Base-by-base conservation (phyloP, 1,140 invertebrate species). In the Prorops nasuta region DNA sequence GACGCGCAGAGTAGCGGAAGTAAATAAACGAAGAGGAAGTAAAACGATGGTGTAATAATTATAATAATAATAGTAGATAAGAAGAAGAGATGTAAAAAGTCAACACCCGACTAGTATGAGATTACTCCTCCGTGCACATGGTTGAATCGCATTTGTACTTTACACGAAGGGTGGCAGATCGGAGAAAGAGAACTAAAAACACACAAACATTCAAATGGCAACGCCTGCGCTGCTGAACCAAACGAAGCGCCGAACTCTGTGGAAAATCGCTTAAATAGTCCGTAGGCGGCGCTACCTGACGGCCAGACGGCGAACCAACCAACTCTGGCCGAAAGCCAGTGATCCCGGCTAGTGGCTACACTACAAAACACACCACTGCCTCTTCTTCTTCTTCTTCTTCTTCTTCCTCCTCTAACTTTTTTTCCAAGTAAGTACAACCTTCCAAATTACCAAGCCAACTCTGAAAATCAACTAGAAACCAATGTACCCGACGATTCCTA, bases 261-360 rank as follows among this genome's bases (percentile, higher is more conserved):
- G 55, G 65, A 65, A 70, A 70, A 66, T 72, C 63, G 58, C 65
- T 79, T 78, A 78, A 78, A 78, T 79, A 78, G 74, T 68, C 64
- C 69, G 63, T 65, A 54, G 52, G 58, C 64, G 64, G 69, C 65
- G 72, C 72, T 63, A 71, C 60, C 68, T 71, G 62, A 67, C 64
- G 73, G 71, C 54, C 45, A 64, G 63, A 66, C 55, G 46, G 42
- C 45, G 64, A 71, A 70, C 56, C 52, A 60, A 56, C 57, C 49
- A 61, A 65, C 66, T 67, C 66, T 69, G 71, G 69, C 62, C 60
- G 47, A 38, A 49, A 63, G 65, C 71, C 71, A 72, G 60, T 58
- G 56, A 52, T 66, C 64, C 71, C 66, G 61, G 64, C 62, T 28
- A 28, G n/a, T n/a, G n/a, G n/a, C n/a, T n/a, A n/a, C n/a, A n/a